A percentile compares a stretch with the other conserved stretches of the same genome.
Evolutionary conservation across 2,888 invertebrate genomes (phyloP).

Genomic region (Caradrina clavipalpis): DNA sequence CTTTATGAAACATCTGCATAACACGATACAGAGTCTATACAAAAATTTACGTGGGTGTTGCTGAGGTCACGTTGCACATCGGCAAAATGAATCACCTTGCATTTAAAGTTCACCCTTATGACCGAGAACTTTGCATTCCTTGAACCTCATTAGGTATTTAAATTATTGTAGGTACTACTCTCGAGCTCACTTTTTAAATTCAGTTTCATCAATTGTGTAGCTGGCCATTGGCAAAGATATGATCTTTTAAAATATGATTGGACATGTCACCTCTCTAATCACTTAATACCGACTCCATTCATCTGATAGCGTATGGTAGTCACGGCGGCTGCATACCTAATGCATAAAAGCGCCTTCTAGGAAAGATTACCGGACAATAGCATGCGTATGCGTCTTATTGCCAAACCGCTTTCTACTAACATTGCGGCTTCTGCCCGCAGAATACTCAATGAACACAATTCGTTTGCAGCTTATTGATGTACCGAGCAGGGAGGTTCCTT

Average conservation of each 20-base stretch:
- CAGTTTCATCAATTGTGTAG: not conserved
- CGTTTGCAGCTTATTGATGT: constrained; percentile 73
- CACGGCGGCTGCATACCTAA: constrained; percentile 80
- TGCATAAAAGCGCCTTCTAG: constrained; percentile 86
- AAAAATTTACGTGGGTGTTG: constrained; percentile 72
- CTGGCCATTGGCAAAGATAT: constrained; percentile 7
- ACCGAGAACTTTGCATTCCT: constrained; percentile 77
- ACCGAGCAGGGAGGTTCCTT: constrained; percentile 43
- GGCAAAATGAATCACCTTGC: constrained; percentile 80
- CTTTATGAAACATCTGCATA: constrained; percentile 63
- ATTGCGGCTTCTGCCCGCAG: constrained; percentile 74
- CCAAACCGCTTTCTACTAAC: constrained; percentile 90
- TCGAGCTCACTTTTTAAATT: not conserved
- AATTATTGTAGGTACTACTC: not conserved
- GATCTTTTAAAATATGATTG: constrained; percentile 41
- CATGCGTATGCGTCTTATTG: constrained; percentile 85
- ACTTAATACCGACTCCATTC: constrained; percentile 51
- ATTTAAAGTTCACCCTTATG: constrained; percentile 77
- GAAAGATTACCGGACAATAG: constrained; percentile 89
- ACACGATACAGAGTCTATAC: constrained; percentile 55
- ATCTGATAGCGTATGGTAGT: constrained; percentile 75
- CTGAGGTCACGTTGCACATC: constrained; percentile 75
- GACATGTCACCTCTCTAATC: constrained; percentile 48
- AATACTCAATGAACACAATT: constrained; percentile 80
- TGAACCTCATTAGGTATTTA: constrained; percentile 19